A percentile compares a stretch with the other conserved stretches of the same genome.
Evolutionary conservation across 2,113 vertebrate genomes (phyloP).

Genomic region (Cynopterus brachyotis): DNA sequence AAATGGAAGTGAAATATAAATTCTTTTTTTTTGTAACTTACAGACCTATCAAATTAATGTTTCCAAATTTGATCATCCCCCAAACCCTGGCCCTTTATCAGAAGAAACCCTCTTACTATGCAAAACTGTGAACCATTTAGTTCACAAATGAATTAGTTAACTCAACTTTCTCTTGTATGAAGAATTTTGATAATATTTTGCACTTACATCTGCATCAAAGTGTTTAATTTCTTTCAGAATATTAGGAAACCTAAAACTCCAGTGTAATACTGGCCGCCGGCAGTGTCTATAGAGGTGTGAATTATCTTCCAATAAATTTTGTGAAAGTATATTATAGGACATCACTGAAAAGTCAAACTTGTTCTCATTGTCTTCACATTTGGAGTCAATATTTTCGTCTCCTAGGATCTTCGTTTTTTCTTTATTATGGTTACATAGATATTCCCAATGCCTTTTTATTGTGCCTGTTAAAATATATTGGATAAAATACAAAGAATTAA

Average conservation of each 20-base stretch:
- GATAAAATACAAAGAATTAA: conserved; percentile 52
- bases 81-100: neutral
- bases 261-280: conserved; percentile 84
- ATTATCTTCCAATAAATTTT: conserved; percentile 94
- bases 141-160: neutral
- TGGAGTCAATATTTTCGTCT: conserved; percentile 68
- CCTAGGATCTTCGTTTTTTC: conserved; percentile 60
- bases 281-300: conserved; percentile 94
- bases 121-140: neutral
- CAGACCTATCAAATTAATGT: neutral
- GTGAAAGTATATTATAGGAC: conserved; percentile 98
- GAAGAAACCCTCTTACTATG: neutral
- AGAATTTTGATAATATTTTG: conserved; percentile 33
- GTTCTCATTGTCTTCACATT: conserved; percentile 61
- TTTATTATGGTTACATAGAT: conserved; percentile 79
- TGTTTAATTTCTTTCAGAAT: conserved; percentile 91
- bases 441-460: conserved; percentile 91
- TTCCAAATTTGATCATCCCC: neutral
- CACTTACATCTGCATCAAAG: conserved; percentile 93
- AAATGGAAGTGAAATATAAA: neutral
- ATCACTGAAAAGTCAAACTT: conserved; percentile 94
- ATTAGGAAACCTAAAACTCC: conserved; percentile 91
- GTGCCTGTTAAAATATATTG: conserved; percentile 80
- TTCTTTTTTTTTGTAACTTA: neutral
- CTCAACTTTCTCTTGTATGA: neutral